Conservation (phyloP, 2,113 vertebrate genomes). For the Rhadina sibilatrix region DNA sequence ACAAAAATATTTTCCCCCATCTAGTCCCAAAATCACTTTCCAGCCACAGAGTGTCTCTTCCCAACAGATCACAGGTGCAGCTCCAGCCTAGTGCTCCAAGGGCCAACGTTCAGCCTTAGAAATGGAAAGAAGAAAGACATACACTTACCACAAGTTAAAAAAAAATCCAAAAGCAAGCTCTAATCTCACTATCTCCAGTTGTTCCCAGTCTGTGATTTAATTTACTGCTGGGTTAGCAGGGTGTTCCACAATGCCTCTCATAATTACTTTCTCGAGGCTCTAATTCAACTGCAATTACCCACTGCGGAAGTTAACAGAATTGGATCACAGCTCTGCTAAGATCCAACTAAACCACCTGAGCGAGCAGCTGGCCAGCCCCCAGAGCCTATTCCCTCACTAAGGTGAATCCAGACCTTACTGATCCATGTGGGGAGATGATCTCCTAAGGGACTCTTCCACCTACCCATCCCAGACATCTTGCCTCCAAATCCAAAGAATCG, state of each 20-base stretch:
- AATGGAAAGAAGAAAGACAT: background rate
- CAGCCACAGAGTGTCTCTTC: background rate
- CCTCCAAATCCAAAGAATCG: background rate
- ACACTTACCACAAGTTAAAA: background rate
- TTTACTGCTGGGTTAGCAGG: slow-evolving; percentile 65
- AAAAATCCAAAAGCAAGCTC: background rate
- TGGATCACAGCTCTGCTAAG: slow-evolving; percentile 1
- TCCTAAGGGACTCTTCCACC: accelerated
- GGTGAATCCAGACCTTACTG: background rate
- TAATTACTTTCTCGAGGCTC: slow-evolving; percentile 56
- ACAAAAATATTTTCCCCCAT: background rate
- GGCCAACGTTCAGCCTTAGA: background rate
- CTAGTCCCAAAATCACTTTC: background rate
- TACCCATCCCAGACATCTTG: background rate
- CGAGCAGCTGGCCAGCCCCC: background rate
- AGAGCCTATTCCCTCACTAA: background rate
- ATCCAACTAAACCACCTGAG: background rate
- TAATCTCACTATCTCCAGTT: slow-evolving; percentile 45
- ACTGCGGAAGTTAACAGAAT: slow-evolving; percentile 40
- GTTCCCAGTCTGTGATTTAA: slow-evolving; percentile 50
- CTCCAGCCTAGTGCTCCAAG: background rate
- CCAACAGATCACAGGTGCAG: background rate
- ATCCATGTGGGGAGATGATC: background rate
- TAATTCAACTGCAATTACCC: slow-evolving; percentile 58
- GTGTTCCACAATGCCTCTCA: slow-evolving; percentile 53